Conservation (phyloP, 1,140 invertebrate species). For the Oryzaephilus surinamensis region DNA sequence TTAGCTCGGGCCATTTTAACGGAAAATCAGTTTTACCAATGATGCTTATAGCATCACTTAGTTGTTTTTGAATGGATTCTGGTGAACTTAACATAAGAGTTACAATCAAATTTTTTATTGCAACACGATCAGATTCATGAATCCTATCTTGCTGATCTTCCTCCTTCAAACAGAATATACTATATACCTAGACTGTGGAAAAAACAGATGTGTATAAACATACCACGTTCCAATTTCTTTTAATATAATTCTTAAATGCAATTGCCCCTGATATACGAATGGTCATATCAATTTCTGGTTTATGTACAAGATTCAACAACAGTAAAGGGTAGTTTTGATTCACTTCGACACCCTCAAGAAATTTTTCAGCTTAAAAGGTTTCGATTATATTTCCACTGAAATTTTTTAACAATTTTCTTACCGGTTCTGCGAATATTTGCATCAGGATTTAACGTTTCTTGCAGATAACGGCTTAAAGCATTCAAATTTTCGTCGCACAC, state of each 20-base stretch:
- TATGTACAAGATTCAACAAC: constrained; percentile 74
- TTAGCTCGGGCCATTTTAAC: constrained; percentile 83
- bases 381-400: neutral
- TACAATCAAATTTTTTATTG: constrained; percentile 80
- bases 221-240: constrained; percentile 88
- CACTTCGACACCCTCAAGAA: constrained; percentile 78
- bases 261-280: constrained; percentile 82
- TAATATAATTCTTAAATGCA: constrained; percentile 94
- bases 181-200: constrained; percentile 10
- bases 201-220: constrained; percentile 34
- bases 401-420: constrained; percentile 34
- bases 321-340: constrained; percentile 87
- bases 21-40: constrained; percentile 94
- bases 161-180: constrained; percentile 46
- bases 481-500: constrained; percentile 71
- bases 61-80: constrained; percentile 81
- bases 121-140: constrained; percentile 62
- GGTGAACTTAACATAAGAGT: constrained; percentile 87
- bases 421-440: constrained; percentile 68
- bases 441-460: constrained; percentile 82
- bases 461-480: constrained; percentile 70
- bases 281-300: constrained; percentile 62
- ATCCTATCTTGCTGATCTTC: constrained; percentile 76
- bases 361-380: constrained; percentile 74
- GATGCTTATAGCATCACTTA: constrained; percentile 91